Base-by-base conservation (phyloP, 2,888 invertebrate species). In the Drosophila austrosaltans region DNA sequence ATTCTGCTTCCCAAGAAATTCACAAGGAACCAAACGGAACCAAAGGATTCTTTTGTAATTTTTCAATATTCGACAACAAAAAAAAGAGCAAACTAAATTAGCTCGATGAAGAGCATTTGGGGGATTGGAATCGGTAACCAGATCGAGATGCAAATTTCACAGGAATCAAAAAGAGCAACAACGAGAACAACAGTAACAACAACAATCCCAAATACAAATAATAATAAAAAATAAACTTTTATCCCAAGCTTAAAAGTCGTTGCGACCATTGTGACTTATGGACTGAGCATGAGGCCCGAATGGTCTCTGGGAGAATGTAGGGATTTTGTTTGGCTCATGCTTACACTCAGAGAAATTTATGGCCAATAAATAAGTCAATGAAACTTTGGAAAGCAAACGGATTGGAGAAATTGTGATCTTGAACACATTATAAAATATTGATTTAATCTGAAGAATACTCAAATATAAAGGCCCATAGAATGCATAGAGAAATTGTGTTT, bases 211-310 rank as follows among this genome's bases (percentile, higher is more conserved):
- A 81, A 85, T 72, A 83, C 82, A 70, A 81, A 78, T 81, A 83
- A 81, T 86, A 86, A 75, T 73, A 63, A 70, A 73, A 75, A 48
- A 48, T 48, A 48, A 48, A 44, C 66, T 68, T 58, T 71, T 80
- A 74, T 69, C 66, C 78, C 86, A 73, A 75, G 69, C 79, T 63
- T 62, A 77, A 86, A 84, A 82, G 84, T 80, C 84, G 81, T 79
- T 88, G 81, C 72, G 79, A 84, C 73, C 72, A 82, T 72, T 89
- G 89, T 87, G 89, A 89, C 89, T 89, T 89, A 89, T 90, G 89
- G 56, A 44, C 68, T 57, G 76, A 53, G 63, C 63, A 48, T 73
- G 59, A 3, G 61, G 39, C 64, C 64, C 66, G 59, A 56, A 63
- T 39, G 53, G 20, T 63, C 44, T 60, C 56, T 28, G 44, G 44